These are phyloP conservation scores for Anser brachyrhynchus DNA, from an alignment of 2,113 vertebrate genomes.

Conservation along the genomic window DNA sequence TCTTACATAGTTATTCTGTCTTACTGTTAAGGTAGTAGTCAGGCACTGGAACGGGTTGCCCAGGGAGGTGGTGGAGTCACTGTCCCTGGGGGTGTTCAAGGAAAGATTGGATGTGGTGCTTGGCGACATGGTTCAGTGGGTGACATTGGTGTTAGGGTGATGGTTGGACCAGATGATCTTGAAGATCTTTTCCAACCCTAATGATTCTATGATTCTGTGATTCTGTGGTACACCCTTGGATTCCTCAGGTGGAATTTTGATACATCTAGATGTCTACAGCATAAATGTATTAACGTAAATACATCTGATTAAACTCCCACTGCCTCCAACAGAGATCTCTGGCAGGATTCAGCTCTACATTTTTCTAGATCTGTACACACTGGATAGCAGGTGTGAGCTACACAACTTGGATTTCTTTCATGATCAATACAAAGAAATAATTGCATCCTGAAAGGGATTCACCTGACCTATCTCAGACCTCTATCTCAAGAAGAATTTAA, in stretches of 20 bases:
- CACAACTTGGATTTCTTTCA: neutral
- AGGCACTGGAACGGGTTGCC: too few relatives aligned
- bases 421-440: neutral
- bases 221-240: neutral
- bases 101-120: too few relatives aligned
- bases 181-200: too few relatives aligned
- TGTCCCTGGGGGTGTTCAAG: too few relatives aligned
- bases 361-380: neutral
- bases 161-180: too few relatives aligned
- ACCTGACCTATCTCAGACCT: neutral
- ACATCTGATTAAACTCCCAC: neutral
- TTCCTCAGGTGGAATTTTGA: neutral
- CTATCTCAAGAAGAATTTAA: neutral
- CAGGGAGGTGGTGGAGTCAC: too few relatives aligned
- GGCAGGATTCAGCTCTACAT: neutral
- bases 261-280: accelerated
- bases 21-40: neutral
- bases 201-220: too few relatives aligned
- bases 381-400: neutral
- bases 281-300: neutral
- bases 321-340: neutral
- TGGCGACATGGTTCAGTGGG: too few relatives aligned
- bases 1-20: neutral
- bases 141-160: too few relatives aligned
- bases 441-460: neutral